Percentiles rank a stretch among this genome's conserved stretches.
Conservation (phyloP, 2,113 vertebrate species). For the Urocolius indicus region DNA sequence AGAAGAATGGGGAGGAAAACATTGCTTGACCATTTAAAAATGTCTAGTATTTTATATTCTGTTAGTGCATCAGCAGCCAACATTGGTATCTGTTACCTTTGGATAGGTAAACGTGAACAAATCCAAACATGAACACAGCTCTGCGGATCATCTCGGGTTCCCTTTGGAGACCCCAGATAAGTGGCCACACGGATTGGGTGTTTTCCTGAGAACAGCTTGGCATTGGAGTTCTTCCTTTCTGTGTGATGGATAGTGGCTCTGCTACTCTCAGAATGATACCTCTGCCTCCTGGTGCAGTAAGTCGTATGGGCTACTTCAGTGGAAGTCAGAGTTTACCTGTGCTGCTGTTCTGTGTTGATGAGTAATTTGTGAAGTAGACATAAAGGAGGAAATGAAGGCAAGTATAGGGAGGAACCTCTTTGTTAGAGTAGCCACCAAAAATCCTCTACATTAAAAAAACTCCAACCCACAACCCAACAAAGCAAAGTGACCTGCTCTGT, state of each 20-base stretch:
- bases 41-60: background rate
- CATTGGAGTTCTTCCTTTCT: constrained; percentile 19
- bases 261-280: background rate
- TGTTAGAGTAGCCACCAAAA: background rate
- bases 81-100: constrained; percentile 48
- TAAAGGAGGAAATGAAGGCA: background rate
- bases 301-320: background rate
- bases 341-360: constrained; percentile 35
- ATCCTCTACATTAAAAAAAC: background rate
- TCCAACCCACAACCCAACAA: no score
- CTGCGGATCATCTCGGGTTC: constrained; percentile 35
- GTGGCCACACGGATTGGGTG: constrained; percentile 22
- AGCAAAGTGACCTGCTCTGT: background rate
- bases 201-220: constrained; percentile 38
- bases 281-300: background rate
- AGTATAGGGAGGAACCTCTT: background rate
- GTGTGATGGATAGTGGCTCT: constrained; percentile 34
- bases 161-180: constrained; percentile 25
- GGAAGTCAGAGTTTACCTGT: background rate
- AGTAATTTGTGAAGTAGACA: constrained; percentile 26
- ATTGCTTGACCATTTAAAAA: background rate
- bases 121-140: constrained; percentile 28
- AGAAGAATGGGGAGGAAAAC: background rate
- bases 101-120: constrained; percentile 48
- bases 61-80: background rate